These are phyloP conservation scores for Micromussa lordhowensis DNA, from an alignment of 92 coral and sea anemone genomes.

Conservation along the genomic window DNA sequence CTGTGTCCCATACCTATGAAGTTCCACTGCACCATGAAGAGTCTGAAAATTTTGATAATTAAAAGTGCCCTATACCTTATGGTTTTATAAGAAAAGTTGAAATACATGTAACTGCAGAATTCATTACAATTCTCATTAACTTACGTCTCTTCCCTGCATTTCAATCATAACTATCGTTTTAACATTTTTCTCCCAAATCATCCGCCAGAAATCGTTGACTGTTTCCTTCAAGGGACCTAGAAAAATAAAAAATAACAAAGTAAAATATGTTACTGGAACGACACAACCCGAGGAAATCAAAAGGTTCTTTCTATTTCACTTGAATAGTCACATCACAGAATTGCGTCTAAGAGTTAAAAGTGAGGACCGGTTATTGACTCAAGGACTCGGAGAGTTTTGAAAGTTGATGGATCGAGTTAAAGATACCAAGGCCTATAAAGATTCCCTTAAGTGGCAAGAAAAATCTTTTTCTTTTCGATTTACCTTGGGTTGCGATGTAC, in stretches of 20 bases:
- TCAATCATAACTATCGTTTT: slow-evolving; percentile 89
- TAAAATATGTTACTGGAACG: neutral
- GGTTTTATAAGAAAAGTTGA: neutral
- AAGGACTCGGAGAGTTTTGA: too few species aligned
- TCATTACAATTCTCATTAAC: neutral
- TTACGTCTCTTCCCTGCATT: slow-evolving; percentile 34
- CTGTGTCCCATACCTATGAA: too few species aligned
- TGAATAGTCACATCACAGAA: too few species aligned
- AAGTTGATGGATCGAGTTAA: too few species aligned
- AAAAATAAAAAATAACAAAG: neutral
- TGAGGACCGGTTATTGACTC: too few species aligned
- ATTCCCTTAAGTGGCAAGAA: neutral
- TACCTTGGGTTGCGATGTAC: slow-evolving; percentile 84
- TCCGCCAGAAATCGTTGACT: slow-evolving; percentile 91
- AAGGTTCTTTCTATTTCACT: neutral
- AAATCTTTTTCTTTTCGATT: too few species aligned
- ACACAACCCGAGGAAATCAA: neutral
- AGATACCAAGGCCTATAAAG: too few species aligned
- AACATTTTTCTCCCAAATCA: slow-evolving; percentile 94
- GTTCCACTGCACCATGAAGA: too few species aligned
- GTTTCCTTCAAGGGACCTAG: slow-evolving; percentile 89
- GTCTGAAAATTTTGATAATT: too few species aligned
- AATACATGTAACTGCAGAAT: neutral
- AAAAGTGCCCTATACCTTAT: too few species aligned
- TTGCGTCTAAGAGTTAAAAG: too few species aligned